Percentiles rank a stretch among this genome's conserved stretches.
Conservation (phyloP, 2,797 vertebrate species). For the Cynopterus sphinx region DNA sequence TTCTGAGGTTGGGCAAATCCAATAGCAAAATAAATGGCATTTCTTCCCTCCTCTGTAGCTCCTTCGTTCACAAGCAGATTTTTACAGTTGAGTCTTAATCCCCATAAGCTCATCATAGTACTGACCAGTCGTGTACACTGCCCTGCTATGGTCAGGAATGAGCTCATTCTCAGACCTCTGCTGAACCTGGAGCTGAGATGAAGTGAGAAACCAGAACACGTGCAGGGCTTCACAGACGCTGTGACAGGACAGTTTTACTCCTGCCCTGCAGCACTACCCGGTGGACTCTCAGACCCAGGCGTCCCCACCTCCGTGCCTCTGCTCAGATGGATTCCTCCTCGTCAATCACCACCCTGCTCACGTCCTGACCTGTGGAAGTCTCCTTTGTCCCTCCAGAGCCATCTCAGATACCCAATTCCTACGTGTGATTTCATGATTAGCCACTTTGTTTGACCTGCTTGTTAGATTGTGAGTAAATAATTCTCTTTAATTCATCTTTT, state of each 20-base stretch:
- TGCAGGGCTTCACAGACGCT: accelerated
- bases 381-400: neutral
- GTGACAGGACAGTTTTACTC: accelerated
- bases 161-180: neutral
- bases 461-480: neutral
- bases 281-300: too few relatives aligned
- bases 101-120: neutral
- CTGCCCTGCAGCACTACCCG: accelerated
- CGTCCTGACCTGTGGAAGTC: accelerated
- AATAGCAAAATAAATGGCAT: neutral
- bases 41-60: neutral
- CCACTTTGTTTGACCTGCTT: neutral
- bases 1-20: neutral
- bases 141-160: neutral
- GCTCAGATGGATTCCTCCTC: accelerated
- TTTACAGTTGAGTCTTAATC: neutral
- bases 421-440: neutral
- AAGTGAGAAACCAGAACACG: neutral
- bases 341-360: accelerated
- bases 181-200: neutral
- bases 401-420: neutral
- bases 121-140: neutral
- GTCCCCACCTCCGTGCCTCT: neutral
- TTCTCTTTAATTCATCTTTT: neutral
- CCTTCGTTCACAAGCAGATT: neutral